phyloP scores from a whole-genome alignment of 2,888 invertebrate species.

The Anthophora plumipes region DNA sequence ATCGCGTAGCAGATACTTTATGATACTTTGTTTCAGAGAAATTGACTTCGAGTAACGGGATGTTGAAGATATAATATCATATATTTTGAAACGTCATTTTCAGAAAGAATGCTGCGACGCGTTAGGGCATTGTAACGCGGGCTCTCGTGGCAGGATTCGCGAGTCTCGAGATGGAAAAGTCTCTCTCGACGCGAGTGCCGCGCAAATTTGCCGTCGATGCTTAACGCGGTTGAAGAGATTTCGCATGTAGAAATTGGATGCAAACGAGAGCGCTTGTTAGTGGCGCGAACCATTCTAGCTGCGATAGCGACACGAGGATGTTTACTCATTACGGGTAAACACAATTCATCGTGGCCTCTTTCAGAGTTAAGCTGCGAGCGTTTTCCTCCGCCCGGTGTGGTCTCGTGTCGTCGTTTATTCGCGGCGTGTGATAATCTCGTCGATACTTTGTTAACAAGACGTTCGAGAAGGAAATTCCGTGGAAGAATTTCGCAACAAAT shows the following conservation, averaged over 20 bases:
- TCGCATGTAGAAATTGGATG: constrained; percentile 64
- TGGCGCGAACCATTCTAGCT: constrained; percentile 36
- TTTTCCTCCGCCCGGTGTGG: not conserved
- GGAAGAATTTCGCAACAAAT: not conserved
- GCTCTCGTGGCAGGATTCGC: not conserved
- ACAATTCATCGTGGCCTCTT: constrained; percentile 67
- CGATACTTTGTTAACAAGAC: not conserved
- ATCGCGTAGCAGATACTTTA: too few relatives aligned
- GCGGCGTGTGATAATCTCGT: not conserved
- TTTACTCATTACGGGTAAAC: constrained; percentile 75
- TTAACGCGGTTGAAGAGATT: constrained; percentile 44
- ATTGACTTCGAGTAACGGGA: too few relatives aligned
- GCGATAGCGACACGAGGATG: constrained; percentile 54
- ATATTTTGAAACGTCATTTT: not conserved
- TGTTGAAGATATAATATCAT: too few relatives aligned
- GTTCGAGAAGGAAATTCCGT: too few relatives aligned
- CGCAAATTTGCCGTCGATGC: constrained; percentile 19
- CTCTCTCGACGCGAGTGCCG: constrained; percentile 4
- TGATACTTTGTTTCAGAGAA: too few relatives aligned
- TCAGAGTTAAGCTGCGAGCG: constrained; percentile 7
- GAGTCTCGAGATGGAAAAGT: constrained; percentile 18
- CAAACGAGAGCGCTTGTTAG: constrained; percentile 72
- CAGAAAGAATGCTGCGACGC: not conserved
- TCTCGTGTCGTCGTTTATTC: constrained; percentile 1
- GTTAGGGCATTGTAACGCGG: not conserved